phyloP scores from a whole-genome alignment of 2,113 vertebrate genomes.

The Ifrita kowaldi region DNA sequence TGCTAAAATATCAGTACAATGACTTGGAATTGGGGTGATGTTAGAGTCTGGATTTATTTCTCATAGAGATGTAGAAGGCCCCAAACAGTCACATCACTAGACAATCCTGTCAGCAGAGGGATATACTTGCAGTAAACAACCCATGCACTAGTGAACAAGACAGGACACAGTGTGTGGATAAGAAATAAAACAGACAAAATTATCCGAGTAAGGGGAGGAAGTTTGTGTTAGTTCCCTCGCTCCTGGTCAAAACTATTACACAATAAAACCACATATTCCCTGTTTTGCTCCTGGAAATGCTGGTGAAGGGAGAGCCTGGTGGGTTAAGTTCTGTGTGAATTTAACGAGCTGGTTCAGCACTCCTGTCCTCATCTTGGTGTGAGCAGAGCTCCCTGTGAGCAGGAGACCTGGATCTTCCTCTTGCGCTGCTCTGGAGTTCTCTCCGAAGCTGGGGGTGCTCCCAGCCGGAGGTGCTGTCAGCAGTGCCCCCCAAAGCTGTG shows the following conservation, averaged over 20 bases:
- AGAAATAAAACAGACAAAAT: not conserved
- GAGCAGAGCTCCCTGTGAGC: not conserved
- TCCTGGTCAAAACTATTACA: not conserved
- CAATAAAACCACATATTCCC: not conserved
- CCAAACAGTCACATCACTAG: not conserved
- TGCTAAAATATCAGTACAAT: not conserved
- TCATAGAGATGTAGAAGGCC: not conserved
- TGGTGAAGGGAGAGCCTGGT: not conserved
- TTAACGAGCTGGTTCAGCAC: not conserved
- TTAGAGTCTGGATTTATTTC: not conserved
- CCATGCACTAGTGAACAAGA: rapidly evolving
- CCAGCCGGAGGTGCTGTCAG: rapidly evolving
- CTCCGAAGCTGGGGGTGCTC: not conserved
- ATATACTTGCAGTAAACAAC: not conserved
- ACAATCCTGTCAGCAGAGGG: not conserved
- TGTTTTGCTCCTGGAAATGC: not conserved
- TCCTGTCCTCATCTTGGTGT: not conserved
- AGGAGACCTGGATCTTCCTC: not conserved
- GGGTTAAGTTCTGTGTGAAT: not conserved
- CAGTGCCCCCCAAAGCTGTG: not conserved
- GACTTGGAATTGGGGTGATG: not conserved
- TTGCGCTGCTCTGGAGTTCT: not conserved
- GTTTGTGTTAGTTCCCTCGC: not conserved
- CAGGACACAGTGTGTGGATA: not conserved
- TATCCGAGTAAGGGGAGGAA: rapidly evolving